A percentile compares a stretch with the other conserved stretches of the same genome.
Conservation (phyloP, 2,888 invertebrate species). For the Ypsolopha sequella region DNA sequence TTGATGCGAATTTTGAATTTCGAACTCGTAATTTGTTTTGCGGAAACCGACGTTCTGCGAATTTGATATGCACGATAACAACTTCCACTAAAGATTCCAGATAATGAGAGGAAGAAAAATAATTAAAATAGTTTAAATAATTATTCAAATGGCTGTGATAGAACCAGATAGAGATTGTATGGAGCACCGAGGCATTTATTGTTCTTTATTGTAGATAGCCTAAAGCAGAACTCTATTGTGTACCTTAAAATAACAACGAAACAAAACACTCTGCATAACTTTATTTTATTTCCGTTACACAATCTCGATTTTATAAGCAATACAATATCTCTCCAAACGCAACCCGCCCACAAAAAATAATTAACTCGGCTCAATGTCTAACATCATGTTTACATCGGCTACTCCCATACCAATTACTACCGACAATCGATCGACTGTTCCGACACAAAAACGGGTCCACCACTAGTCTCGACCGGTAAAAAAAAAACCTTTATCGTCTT, state of each 20-base stretch:
- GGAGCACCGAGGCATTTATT: neutral
- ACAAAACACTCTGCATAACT: neutral
- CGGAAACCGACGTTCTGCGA: slow-evolving; percentile 48
- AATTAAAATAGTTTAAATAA: neutral
- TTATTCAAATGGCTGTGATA: neutral
- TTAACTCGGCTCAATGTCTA: slow-evolving; percentile 58
- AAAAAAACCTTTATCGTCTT: slow-evolving; percentile 17
- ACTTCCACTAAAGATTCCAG: slow-evolving; percentile 38
- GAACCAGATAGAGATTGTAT: too few relatives aligned
- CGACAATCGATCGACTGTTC: slow-evolving; percentile 43
- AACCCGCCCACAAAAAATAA: slow-evolving; percentile 64
- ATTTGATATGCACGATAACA: slow-evolving; percentile 37
- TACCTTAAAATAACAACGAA: neutral
- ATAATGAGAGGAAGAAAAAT: neutral
- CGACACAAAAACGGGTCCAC: slow-evolving; percentile 41
- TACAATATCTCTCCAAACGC: slow-evolving; percentile 39
- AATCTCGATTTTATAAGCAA: slow-evolving; percentile 32
- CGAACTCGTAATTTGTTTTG: slow-evolving; percentile 60
- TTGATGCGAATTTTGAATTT: slow-evolving; percentile 39
- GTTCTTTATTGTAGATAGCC: neutral
- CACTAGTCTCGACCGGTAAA: slow-evolving; percentile 46
- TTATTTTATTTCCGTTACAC: slow-evolving; percentile 10
- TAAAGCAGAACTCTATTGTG: neutral
- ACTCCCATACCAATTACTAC: slow-evolving; percentile 68
- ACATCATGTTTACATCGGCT: slow-evolving; percentile 64